Conservation (phyloP, 2,888 invertebrate species). For the Scaptomyza caliginosa region DNA sequence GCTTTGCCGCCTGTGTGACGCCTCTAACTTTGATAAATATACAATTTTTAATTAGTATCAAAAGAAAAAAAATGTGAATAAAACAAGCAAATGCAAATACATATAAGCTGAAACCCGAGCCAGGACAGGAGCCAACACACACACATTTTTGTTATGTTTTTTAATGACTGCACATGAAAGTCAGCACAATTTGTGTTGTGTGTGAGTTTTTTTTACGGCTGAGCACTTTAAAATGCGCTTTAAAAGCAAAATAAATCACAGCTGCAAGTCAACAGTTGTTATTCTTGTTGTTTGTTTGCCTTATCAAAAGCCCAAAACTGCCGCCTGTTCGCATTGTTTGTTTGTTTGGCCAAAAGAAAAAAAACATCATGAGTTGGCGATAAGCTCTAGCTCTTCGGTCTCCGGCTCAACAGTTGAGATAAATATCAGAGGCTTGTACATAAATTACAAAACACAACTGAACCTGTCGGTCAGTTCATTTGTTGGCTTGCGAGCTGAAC, state of each 20-base stretch:
- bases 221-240: slow-evolving; percentile 54
- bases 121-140: slow-evolving; percentile 4
- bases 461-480: slow-evolving; percentile 11
- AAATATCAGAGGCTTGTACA: slow-evolving; percentile 58
- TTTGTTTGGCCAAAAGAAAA: slow-evolving; percentile 20
- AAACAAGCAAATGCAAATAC: slow-evolving; percentile 40
- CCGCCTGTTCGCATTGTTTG: slow-evolving; percentile 3
- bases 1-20: slow-evolving; percentile 40
- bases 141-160: no score
- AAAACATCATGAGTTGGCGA: slow-evolving; percentile 45
- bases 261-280: slow-evolving; percentile 40
- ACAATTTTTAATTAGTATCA: slow-evolving; percentile 74
- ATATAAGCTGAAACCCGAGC: slow-evolving; percentile 24
- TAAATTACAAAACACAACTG: slow-evolving; percentile 60
- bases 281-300: slow-evolving; percentile 26
- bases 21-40: slow-evolving; percentile 72
- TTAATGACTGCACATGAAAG: slow-evolving; percentile 48
- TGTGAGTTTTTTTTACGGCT: slow-evolving; percentile 24
- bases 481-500: slow-evolving; percentile 17
- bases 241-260: slow-evolving; percentile 68
- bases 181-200: slow-evolving; percentile 45
- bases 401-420: slow-evolving; percentile 40
- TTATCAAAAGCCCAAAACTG: slow-evolving; percentile 57
- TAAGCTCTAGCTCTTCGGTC: slow-evolving; percentile 46
- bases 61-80: slow-evolving; percentile 29